These are phyloP conservation scores for Trichacis sp. DNA, from an alignment of 2,888 invertebrate genomes.

Conservation along the genomic window DNA sequence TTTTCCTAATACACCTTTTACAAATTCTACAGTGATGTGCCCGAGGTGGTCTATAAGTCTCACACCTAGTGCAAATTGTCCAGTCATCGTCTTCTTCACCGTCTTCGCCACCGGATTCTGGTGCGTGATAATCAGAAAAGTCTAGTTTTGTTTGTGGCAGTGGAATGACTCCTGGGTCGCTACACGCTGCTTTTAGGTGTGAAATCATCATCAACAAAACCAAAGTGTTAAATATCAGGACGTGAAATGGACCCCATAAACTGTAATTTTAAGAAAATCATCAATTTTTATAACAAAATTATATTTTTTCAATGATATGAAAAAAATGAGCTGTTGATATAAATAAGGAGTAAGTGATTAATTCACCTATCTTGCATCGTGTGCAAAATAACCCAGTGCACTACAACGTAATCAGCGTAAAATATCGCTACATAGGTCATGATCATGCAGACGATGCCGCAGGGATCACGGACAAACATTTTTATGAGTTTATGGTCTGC, in stretches of 20 bases:
- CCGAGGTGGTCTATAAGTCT: conserved; percentile 84
- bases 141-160: conserved; percentile 79
- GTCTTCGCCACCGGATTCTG: conserved; percentile 67
- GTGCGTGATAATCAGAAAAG: conserved; percentile 83
- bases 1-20: conserved; percentile 82
- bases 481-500: conserved; percentile 36
- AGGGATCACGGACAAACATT: conserved; percentile 85
- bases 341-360: no score
- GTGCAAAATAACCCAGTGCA: conserved; percentile 85
- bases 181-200: conserved; percentile 86
- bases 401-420: conserved; percentile 90
- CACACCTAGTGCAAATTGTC: conserved; percentile 86
- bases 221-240: conserved; percentile 82
- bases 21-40: conserved; percentile 92
- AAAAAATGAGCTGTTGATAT: no score
- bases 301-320: no score
- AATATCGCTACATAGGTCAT: conserved; percentile 84
- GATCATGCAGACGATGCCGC: conserved; percentile 84
- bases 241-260: conserved; percentile 86
- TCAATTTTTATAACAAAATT: neutral
- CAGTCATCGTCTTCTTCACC: conserved; percentile 75
- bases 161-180: conserved; percentile 92
- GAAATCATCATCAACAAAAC: conserved; percentile 81
- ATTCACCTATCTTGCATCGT: conserved; percentile 84
- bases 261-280: conserved; percentile 69